These are phyloP conservation scores for Euura saliciscinereae DNA, from an alignment of 1,140 invertebrate genomes.

Conservation along the genomic window DNA sequence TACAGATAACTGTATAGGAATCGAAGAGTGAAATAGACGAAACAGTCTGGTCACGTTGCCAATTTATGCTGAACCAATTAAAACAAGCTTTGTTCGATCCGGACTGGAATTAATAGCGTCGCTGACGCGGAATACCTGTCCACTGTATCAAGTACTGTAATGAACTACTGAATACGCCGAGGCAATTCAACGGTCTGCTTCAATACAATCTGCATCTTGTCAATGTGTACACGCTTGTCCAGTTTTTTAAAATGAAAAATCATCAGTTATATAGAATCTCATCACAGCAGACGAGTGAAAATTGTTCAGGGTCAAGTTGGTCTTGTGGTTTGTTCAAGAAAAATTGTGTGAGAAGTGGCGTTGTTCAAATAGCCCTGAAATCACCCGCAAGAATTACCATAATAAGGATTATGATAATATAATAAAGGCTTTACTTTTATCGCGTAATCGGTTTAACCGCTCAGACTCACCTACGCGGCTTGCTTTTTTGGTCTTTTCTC, in stretches of 20 bases:
- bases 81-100: background rate
- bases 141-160: background rate
- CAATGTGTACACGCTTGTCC: background rate
- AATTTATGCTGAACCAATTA: conserved; percentile 7
- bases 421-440: conserved; percentile 7
- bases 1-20: no score
- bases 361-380: background rate
- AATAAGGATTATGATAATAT: conserved; percentile 8
- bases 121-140: background rate
- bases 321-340: background rate
- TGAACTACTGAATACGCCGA: no score
- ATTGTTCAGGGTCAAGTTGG: no score
- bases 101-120: background rate
- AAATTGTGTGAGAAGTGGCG: background rate
- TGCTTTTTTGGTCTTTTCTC: no score
- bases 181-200: no score
- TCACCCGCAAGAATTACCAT: conserved; percentile 1
- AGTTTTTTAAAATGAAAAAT: background rate
- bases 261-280: background rate
- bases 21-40: no score
- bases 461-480: no score
- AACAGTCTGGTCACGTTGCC: background rate
- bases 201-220: background rate
- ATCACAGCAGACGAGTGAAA: background rate
- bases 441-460: background rate